Evolutionary conservation across 2,888 invertebrate species (phyloP), one percentile per base, ranked within the genome.

Genomic region (Morpho achilles): DNA sequence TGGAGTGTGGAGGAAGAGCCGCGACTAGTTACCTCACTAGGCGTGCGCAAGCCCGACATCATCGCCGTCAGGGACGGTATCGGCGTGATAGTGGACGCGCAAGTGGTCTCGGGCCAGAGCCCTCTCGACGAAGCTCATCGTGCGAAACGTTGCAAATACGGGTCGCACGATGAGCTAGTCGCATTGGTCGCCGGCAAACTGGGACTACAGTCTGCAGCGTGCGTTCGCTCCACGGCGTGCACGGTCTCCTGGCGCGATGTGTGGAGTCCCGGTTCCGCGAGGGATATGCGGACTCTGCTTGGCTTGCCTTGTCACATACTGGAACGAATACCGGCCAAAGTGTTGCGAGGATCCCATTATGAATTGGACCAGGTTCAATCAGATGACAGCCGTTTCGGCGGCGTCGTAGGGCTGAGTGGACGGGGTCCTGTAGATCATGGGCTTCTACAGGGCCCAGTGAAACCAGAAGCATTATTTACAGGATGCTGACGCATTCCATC

Each of bases 61-160:
- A 43, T 43, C 42, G 4, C 42, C 42, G 42, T 9, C 8, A 43
- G 9, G 42, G 42, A 43, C 42, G 42, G 42, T 43, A 61, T 53
- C 1, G 72, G 70, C 0, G 66, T 70, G 0, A 69, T 82, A 0
- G 51, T 80, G 3, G 77, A 80, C 53, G 75, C 72, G 0, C 74
- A 81, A 63, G 66, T 79, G 4, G 77, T 78, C 48, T 70, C 73
- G 58, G 76, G 73, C 10, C 67, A 68, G 53, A 60, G 62, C 0
- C 54, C 66, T 4, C 69, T 77, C 0, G 70, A 73, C 0, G 61
- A 57, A 0, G 63, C 67, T 1, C 72, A 78, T 45, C 50, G 58
- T 2, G 53, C 48, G 7, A 75, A 80, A 50, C 59, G 65, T 49
- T 47, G 23, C 0, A 69, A 73, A 23, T 73, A 75, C 63, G 65